Conservation (phyloP, 2,888 invertebrate genomes). For the Trachelus iudaicus region DNA sequence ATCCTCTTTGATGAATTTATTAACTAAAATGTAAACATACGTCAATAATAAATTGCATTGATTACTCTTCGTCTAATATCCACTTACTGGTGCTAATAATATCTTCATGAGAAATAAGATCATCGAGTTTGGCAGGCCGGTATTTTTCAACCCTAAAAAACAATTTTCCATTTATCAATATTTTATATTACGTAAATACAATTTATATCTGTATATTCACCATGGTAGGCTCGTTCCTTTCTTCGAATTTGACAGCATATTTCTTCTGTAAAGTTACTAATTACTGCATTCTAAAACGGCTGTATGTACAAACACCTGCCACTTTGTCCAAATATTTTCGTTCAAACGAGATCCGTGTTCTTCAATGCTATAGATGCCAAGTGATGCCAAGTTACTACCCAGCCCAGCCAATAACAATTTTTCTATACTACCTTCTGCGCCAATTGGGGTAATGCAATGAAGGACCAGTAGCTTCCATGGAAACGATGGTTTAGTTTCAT, state of each 20-base stretch:
- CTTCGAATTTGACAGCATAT: background rate
- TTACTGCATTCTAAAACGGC: background rate
- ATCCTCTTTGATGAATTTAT: slow-evolving; percentile 89
- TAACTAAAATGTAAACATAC: slow-evolving; percentile 70
- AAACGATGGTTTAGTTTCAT: no score
- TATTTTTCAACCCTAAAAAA: slow-evolving; percentile 96
- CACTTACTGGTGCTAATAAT: slow-evolving; percentile 93
- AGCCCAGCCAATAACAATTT: background rate
- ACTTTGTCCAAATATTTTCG: background rate
- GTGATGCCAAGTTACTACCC: background rate
- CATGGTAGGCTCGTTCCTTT: slow-evolving; percentile 71
- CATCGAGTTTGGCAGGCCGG: slow-evolving; percentile 89
- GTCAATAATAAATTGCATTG: background rate
- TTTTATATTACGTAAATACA: slow-evolving; percentile 9
- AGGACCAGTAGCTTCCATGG: no score
- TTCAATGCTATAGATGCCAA: background rate
- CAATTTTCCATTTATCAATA: slow-evolving; percentile 18
- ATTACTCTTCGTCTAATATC: background rate
- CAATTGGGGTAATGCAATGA: no score
- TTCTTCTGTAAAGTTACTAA: background rate
- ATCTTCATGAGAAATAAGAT: slow-evolving; percentile 96
- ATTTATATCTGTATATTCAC: slow-evolving; percentile 60
- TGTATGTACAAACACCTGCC: background rate
- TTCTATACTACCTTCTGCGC: no score
- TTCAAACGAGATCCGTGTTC: background rate